Conservation (phyloP, 2,113 vertebrate genomes). For the Aleadryas rufinucha region DNA sequence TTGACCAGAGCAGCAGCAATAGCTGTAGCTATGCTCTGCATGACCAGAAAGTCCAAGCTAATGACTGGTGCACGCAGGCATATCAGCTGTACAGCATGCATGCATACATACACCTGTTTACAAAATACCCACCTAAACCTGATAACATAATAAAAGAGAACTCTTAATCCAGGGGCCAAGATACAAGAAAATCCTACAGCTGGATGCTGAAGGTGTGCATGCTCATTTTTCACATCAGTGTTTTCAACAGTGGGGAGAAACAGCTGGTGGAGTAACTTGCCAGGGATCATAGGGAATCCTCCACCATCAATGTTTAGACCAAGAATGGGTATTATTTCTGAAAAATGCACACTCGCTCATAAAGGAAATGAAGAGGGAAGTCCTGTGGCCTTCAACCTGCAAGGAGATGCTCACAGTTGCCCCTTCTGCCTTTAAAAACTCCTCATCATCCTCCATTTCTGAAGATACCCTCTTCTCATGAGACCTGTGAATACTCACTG, state of each 20-base stretch:
- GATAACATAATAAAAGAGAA: not conserved
- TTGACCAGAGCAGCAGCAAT: not conserved
- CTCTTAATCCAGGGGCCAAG: not conserved
- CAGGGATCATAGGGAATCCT: not conserved
- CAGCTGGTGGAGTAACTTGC: not conserved
- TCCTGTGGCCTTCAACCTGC: not conserved
- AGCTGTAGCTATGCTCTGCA: not conserved
- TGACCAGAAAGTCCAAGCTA: not conserved
- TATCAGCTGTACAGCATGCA: not conserved
- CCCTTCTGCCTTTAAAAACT: not conserved
- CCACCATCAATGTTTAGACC: not conserved
- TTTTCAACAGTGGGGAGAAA: not conserved
- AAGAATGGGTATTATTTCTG: not conserved
- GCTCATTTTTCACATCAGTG: not conserved
- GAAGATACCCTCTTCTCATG: not conserved
- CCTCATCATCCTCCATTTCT: not conserved
- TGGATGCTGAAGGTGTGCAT: not conserved
- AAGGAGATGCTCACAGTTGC: not conserved
- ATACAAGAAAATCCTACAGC: not conserved
- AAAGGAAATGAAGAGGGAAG: not conserved
- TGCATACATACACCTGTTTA: not conserved
- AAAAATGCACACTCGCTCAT: fast-evolving
- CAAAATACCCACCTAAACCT: not conserved
- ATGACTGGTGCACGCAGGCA: not conserved
- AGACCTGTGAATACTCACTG: not conserved